A percentile compares a stretch with the other conserved stretches of the same genome.
Conservation (phyloP, 2,888 invertebrate species). For the Atethmia centrago region DNA sequence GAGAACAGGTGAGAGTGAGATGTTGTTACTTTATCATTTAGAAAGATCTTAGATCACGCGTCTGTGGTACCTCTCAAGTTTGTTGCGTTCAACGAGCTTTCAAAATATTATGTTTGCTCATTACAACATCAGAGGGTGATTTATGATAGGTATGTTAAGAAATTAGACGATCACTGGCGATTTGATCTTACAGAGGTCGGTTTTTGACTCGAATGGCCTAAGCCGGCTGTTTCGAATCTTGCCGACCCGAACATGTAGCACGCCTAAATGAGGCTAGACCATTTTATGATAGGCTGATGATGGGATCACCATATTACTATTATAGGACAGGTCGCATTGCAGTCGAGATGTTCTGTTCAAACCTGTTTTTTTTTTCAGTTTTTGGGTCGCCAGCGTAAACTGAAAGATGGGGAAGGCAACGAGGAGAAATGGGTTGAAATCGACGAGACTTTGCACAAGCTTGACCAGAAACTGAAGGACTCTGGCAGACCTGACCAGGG, state of each 20-base stretch:
- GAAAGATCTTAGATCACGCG: background rate
- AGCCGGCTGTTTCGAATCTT: background rate
- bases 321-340: background rate
- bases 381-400: constrained; percentile 81
- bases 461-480: constrained; percentile 83
- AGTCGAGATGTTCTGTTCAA: background rate
- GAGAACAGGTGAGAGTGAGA: constrained; percentile 91
- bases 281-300: background rate
- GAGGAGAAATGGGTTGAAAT: constrained; percentile 87
- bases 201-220: too few relatives aligned
- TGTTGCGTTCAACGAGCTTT: too few relatives aligned
- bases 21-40: background rate
- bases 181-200: background rate
- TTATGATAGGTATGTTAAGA: background rate
- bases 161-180: background rate
- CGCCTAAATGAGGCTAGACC: background rate
- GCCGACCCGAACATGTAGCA: too few relatives aligned
- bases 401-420: constrained; percentile 82
- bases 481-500: constrained; percentile 85
- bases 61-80: too few relatives aligned
- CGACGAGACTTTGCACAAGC: constrained; percentile 83
- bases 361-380: constrained; percentile 72
- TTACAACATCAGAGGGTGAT: background rate
- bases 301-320: background rate
- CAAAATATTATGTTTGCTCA: background rate